Evolutionary conservation across 2,113 vertebrate genomes (phyloP).

Genomic region (Hemiprocne comata): DNA sequence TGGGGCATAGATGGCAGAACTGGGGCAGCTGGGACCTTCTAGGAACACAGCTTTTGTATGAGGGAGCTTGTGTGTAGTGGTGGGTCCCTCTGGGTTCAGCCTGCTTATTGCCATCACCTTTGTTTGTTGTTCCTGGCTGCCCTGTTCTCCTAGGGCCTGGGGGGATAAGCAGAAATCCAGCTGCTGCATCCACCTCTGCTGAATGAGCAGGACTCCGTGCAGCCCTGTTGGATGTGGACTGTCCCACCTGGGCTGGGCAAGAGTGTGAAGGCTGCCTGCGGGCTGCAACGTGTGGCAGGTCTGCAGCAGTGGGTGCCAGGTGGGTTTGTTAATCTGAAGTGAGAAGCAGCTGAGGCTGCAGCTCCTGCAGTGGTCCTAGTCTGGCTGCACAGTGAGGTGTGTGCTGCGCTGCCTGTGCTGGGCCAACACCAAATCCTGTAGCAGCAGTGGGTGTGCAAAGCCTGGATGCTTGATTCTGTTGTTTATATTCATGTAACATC

Average conservation of each 20-base stretch:
- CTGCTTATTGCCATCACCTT: neutral
- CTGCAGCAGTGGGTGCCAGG: neutral
- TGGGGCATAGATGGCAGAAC: neutral
- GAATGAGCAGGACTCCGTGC: neutral
- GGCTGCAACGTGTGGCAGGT: neutral
- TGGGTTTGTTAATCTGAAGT: neutral
- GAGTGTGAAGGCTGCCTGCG: fast-evolving
- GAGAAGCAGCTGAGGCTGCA: neutral
- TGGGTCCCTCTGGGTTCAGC: neutral
- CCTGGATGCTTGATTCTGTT: neutral
- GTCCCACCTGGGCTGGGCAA: fast-evolving
- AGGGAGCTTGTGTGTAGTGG: fast-evolving
- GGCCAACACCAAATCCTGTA: neutral
- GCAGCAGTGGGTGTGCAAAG: neutral
- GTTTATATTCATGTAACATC: neutral
- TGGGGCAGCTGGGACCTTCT: neutral
- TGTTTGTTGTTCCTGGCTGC: neutral
- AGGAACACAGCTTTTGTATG: neutral
- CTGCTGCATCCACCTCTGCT: neutral
- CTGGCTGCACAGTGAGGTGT: fast-evolving
- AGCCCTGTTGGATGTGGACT: fast-evolving
- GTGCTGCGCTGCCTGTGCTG: neutral
- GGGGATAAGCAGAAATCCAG: neutral
- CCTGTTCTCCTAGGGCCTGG: neutral
- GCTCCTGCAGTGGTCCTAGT: neutral